Conservation (phyloP, 2,113 vertebrate genomes). For the Phrynosoma platyrhinos region DNA sequence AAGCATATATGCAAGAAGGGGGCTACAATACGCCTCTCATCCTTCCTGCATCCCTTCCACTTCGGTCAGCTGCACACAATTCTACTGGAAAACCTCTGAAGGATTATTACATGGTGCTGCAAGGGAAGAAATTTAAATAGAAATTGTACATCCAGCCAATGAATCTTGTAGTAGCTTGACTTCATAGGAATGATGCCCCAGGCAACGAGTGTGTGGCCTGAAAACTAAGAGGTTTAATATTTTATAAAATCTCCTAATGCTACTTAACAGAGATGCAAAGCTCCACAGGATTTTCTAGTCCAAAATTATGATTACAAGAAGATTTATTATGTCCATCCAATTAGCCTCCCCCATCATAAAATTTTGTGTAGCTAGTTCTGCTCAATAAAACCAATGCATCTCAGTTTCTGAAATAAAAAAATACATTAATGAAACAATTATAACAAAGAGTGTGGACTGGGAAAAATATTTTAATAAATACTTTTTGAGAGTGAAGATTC, state of each 20-base stretch:
- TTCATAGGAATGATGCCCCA: constrained; percentile 71
- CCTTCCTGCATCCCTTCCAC: neutral
- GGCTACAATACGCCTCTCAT: neutral
- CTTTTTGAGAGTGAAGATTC: neutral
- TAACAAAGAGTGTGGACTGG: constrained; percentile 47
- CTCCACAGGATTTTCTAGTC: constrained; percentile 32
- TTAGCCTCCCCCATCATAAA: neutral
- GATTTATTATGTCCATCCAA: constrained; percentile 12
- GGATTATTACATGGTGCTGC: neutral
- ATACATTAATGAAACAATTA: neutral
- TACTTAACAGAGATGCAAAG: constrained; percentile 53
- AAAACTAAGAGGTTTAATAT: constrained; percentile 73
- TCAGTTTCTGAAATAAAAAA: constrained; percentile 19
- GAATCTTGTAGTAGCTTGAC: constrained; percentile 73
- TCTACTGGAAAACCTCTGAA: neutral
- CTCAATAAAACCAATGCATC: neutral
- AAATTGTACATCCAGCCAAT: constrained; percentile 66
- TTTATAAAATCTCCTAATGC: constrained; percentile 71
- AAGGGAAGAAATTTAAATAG: constrained; percentile 24
- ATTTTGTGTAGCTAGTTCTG: constrained; percentile 19
- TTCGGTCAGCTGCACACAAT: neutral
- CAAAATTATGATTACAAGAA: constrained; percentile 46
- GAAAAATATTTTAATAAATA: constrained; percentile 7
- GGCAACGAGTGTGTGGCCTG: constrained; percentile 72
- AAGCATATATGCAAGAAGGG: neutral